Evolutionary conservation across 2,113 vertebrate genomes (phyloP), one percentile per base, ranked within the genome.

Genomic region (Macquaria australasica): DNA sequence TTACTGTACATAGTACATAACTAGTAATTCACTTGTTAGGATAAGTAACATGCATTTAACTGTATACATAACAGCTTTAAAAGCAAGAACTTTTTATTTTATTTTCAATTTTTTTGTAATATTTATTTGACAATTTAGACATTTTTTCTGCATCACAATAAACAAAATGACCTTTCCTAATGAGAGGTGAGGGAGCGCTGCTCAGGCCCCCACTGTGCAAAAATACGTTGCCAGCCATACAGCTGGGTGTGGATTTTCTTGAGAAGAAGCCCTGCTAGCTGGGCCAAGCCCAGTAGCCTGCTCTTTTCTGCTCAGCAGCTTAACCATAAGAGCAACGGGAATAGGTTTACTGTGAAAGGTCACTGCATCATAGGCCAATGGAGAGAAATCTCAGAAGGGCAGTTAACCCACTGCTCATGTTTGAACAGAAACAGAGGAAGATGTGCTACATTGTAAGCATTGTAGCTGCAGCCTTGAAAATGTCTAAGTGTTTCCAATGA

Each of bases 261-360:
- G 5, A 73, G 81, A 79, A 79, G 48, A 83, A 45, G 39, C 51
- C 6, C n/a, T 66, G 41, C 62, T 48, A 69, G 53, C 59, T 50
- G 55, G 50, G 72, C 72, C 31, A 45, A 69, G 55, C 59, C 59
- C 68, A 81, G 82, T 59, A 50, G 66, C 68, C 34, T 48, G 64
- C 64, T 88, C 63, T 78, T 85, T 89, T 21, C 60, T 70, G 56
- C 76, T 85, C 69, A 79, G 81, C 73, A 86, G 81, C 83, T 84
- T 74, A 87, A 83, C 39, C 79, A 83, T 28, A 77, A 88, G 79
- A 89, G 71, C 87, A 83, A 83, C 31, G 55, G 73, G 63, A 89
- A 85, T 72, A 75, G 56, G 50, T 84, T 84, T 68, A 71, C 73
- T 89, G 66, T 69, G 68, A 87, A 91, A 91, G 87, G 90, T 90